A percentile compares a stretch with the other conserved stretches of the same genome.
Evolutionary conservation across 2,888 invertebrate species (phyloP).

Genomic region (Ophion ellenae): DNA sequence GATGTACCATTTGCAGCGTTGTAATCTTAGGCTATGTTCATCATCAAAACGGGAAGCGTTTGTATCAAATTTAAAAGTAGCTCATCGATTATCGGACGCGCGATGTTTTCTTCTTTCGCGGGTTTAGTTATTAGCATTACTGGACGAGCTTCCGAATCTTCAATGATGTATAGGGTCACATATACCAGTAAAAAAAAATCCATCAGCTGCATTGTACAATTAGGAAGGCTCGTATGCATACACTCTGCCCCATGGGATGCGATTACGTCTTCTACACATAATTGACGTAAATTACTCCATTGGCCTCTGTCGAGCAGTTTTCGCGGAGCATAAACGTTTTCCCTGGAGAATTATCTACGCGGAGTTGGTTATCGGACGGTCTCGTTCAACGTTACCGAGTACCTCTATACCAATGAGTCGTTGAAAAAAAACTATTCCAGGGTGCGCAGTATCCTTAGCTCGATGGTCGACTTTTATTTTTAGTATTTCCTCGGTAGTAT

Average conservation of each 20-base stretch:
- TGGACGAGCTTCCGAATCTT: conserved; percentile 14
- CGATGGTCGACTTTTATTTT: no score
- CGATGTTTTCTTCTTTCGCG: background rate
- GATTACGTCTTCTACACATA: no score
- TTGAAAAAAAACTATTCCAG: no score
- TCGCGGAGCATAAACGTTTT: no score
- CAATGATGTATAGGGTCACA: conserved; percentile 25
- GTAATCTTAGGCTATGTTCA: background rate
- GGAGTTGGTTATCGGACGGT: background rate
- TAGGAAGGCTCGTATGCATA: background rate
- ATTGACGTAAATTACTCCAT: no score
- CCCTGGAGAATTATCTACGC: no score
- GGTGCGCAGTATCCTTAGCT: no score
- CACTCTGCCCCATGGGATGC: no score
- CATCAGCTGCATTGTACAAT: background rate
- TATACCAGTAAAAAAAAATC: background rate
- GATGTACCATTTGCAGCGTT: background rate
- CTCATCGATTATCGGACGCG: conserved; percentile 15
- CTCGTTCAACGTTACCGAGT: background rate
- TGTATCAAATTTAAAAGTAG: no score
- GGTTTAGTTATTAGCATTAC: conserved; percentile 22
- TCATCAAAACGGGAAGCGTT: background rate
- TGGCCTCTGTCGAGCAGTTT: no score
- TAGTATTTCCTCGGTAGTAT: no score
- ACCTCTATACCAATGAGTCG: background rate